phyloP scores from a whole-genome alignment of 1,140 invertebrate genomes.

The Myzus persicae region DNA sequence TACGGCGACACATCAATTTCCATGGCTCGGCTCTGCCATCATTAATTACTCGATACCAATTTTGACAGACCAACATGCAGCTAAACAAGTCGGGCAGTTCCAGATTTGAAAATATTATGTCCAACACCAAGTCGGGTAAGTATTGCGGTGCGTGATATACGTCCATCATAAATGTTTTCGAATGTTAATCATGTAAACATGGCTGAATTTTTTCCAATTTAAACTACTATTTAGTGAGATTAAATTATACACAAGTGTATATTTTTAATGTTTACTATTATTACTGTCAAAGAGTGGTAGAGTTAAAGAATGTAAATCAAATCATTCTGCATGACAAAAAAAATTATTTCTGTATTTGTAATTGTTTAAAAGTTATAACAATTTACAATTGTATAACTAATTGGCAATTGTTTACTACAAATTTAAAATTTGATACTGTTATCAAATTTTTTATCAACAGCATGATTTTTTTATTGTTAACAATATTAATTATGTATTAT shows the following conservation, averaged over 20 bases:
- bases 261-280: too few relatives aligned
- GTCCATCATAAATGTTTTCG: background rate
- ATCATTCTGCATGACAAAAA: background rate
- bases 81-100: conserved; percentile 84
- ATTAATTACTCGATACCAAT: conserved; percentile 88
- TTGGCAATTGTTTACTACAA: background rate
- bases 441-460: background rate
- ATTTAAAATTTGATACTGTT: conserved; percentile 27
- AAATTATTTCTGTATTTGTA: background rate
- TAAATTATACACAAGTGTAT: background rate
- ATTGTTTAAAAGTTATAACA: background rate
- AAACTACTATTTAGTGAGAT: background rate
- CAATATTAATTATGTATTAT: background rate
- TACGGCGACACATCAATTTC: conserved; percentile 87
- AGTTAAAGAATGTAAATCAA: background rate
- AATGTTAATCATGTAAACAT: background rate
- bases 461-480: background rate
- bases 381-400: too few relatives aligned
- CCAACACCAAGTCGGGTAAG: conserved; percentile 82
- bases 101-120: conserved; percentile 93
- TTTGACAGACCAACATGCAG: conserved; percentile 92
- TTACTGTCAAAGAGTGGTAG: background rate
- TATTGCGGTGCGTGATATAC: conserved; percentile 40
- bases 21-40: conserved; percentile 97
- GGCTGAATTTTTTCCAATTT: background rate